phyloP scores from a whole-genome alignment of 2,113 vertebrate species.

The Phycodurus eques region DNA sequence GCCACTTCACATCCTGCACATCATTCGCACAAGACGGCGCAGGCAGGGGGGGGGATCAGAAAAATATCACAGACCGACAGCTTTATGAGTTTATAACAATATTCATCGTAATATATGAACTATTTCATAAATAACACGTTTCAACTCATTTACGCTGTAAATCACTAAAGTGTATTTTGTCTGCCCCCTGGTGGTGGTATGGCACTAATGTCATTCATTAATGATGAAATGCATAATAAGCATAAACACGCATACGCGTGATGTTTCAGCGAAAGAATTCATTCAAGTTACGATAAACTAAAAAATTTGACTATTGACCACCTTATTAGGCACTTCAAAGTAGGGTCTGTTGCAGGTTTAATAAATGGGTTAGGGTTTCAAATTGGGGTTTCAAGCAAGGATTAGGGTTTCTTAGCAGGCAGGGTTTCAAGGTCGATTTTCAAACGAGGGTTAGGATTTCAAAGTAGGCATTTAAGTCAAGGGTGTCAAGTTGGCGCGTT shows the following conservation, averaged over 20 bases:
- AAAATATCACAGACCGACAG: not conserved
- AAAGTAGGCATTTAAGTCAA: not conserved
- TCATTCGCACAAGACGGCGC: no score
- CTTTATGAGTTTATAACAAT: not conserved
- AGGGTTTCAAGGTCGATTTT: not conserved
- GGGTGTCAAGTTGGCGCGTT: no score
- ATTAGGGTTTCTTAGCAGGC: no score
- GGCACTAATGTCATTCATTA: no score
- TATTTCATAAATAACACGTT: not conserved
- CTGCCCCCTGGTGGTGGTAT: constrained; percentile 5
- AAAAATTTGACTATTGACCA: no score
- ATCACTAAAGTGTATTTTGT: not conserved
- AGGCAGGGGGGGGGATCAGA: no score
- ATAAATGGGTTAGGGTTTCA: not conserved
- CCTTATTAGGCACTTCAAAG: no score
- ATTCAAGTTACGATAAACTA: no score
- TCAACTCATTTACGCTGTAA: not conserved
- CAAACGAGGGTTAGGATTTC: not conserved
- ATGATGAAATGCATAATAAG: not conserved
- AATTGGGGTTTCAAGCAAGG: not conserved
- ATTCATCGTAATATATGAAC: not conserved
- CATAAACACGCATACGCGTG: not conserved
- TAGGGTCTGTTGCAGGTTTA: no score
- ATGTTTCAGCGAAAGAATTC: not conserved
- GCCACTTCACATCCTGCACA: not conserved